phyloP scores from a whole-genome alignment of 53 echinoderm and acorn worm species.

The Hippasteria phrygiana region DNA sequence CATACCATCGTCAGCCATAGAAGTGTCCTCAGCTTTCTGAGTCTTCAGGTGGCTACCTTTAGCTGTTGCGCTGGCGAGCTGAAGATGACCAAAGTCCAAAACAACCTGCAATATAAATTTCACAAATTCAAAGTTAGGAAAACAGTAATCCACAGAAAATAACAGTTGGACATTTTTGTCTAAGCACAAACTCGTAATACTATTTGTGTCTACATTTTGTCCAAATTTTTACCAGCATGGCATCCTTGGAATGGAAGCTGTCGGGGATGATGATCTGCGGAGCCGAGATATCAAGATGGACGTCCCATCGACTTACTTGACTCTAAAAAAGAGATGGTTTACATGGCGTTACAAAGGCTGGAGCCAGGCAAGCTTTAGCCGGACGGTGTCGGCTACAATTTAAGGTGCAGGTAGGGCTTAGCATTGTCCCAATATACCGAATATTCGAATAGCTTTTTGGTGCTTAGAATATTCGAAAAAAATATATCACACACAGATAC shows the following conservation, averaged over 20 bases:
- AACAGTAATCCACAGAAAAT: neutral
- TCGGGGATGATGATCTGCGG: constrained; percentile 98
- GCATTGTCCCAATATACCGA: too few species aligned
- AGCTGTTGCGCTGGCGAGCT: constrained; percentile 87
- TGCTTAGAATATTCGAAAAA: too few species aligned
- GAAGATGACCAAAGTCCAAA: constrained; percentile 91
- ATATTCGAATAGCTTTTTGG: too few species aligned
- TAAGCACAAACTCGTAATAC: too few species aligned
- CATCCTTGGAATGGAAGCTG: constrained; percentile 94
- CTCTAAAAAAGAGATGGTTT: constrained; percentile 61
- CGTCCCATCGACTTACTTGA: constrained; percentile 90
- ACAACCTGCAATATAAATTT: constrained; percentile 76
- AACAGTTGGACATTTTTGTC: neutral
- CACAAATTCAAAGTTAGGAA: too few species aligned
- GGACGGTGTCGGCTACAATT: too few species aligned
- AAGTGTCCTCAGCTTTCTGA: constrained; percentile 31
- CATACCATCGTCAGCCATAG: constrained; percentile 71
- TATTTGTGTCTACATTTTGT: neutral
- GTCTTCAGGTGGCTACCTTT: constrained; percentile 68
- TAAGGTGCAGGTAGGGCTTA: too few species aligned
- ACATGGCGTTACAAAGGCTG: too few species aligned
- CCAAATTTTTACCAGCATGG: constrained; percentile 81
- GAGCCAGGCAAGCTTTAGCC: too few species aligned
- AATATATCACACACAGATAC: too few species aligned
- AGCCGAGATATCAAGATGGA: constrained; percentile 93